These are phyloP conservation scores for Acanthosepion lycidas DNA, from an alignment of 2,888 invertebrate species.

Conservation along the genomic window DNA sequence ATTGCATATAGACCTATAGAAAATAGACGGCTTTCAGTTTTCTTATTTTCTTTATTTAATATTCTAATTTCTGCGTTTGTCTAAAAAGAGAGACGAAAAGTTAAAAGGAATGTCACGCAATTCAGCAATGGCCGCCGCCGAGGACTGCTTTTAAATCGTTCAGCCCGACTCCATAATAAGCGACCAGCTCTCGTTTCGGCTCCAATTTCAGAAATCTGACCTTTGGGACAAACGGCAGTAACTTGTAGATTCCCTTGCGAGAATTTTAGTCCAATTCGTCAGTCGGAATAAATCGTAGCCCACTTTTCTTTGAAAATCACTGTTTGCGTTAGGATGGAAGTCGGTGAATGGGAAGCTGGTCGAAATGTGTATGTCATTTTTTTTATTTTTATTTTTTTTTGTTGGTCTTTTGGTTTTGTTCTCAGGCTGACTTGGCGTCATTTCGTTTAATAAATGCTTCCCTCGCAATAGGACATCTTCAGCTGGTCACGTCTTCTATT, in stretches of 20 bases:
- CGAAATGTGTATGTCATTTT: too few relatives aligned
- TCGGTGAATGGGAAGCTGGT: not conserved
- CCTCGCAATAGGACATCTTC: not conserved
- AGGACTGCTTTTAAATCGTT: constrained; percentile 33
- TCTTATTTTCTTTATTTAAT: not conserved
- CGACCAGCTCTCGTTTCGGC: not conserved
- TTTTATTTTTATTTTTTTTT: too few relatives aligned
- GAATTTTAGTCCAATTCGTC: not conserved
- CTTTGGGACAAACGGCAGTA: not conserved
- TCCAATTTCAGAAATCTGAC: not conserved
- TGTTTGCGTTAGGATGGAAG: not conserved
- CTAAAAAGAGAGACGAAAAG: not conserved
- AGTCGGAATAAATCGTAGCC: not conserved
- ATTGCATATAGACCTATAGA: too few relatives aligned
- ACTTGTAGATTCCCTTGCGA: not conserved
- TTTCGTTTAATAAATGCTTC: not conserved
- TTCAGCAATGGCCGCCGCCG: not conserved
- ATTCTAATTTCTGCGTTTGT: not conserved
- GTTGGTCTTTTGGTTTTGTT: not conserved
- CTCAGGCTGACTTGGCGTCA: not conserved
- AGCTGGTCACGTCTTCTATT: not conserved
- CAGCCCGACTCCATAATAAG: not conserved
- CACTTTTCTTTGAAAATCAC: not conserved
- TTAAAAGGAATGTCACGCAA: not conserved
- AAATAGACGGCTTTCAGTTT: too few relatives aligned